A percentile compares a stretch with the other conserved stretches of the same genome.
These are phyloP conservation scores for Bombycilla garrulus DNA, from an alignment of 2,113 vertebrate genomes.

Conservation along the genomic window DNA sequence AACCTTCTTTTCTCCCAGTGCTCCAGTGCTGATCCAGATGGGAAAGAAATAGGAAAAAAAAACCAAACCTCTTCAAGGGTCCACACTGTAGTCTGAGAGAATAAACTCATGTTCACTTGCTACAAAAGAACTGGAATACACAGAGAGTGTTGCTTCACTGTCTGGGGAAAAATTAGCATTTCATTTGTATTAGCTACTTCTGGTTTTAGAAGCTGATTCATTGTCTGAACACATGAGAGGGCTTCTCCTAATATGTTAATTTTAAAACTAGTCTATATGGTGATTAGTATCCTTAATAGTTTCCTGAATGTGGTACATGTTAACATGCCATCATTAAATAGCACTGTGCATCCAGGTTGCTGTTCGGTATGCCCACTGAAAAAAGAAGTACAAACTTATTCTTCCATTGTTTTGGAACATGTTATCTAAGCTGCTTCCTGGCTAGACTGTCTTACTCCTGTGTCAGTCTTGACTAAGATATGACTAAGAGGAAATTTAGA, in stretches of 20 bases:
- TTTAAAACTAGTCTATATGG: constrained; percentile 16
- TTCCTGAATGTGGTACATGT: neutral
- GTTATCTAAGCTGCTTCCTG: neutral
- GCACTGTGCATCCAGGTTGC: neutral
- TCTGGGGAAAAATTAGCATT: constrained; percentile 71
- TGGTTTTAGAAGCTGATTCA: constrained; percentile 68
- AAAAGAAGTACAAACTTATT: neutral
- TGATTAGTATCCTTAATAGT: constrained; percentile 6
- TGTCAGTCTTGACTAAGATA: neutral
- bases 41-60: neutral
- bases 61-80: neutral
- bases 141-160: constrained; percentile 52
- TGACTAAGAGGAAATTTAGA: constrained; percentile 12
- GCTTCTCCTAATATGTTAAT: constrained; percentile 47
- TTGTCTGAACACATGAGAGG: constrained; percentile 46
- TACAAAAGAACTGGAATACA: constrained; percentile 56
- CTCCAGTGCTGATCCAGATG: neutral
- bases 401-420: neutral
- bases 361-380: neutral
- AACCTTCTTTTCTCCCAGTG: neutral
- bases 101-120: constrained; percentile 42
- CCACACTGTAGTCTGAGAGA: neutral
- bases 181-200: constrained; percentile 72
- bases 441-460: neutral
- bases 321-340: neutral